Evolutionary conservation across 1,140 invertebrate species (phyloP), one percentile per base, ranked within the genome.

Genomic region (Euura saliciscinereae): DNA sequence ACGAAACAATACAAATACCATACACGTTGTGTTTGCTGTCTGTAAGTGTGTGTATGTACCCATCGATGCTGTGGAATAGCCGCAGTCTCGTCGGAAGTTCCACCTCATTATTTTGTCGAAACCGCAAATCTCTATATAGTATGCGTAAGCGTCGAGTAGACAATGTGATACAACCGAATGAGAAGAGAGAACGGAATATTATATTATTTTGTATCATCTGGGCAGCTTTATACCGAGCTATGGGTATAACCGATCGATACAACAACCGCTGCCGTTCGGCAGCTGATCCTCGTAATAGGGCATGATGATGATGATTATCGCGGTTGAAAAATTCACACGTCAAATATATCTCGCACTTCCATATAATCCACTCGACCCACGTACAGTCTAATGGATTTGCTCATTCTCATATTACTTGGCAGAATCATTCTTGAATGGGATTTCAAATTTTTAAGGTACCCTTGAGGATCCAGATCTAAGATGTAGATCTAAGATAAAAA

Each of bases 241-340:
- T 59, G 51, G 51, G 51, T 59, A 59, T 59, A 6, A n/a, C 8
- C 10, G 13, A 59, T 59, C 51, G 51, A n/a, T 59, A 28, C 28
- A 59, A 11, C 51, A n/a, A 8, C 51, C 10, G 5, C 51, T n/a
- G 13, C 51, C 51, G 51, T 59, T 59, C 51, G 51, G 51, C 51
- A 59, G 51, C 51, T 59, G 6, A 59, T 59, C 51, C 10, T 11
- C 2, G 51, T 59, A 59, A 59, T 59, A 59, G 13, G 51, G 51
- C 5, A 3, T 59, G 51, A 59, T 59, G 51, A 59, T 59, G 28
- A 28, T 28, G 28, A 28, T 28, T 28, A 28, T 28, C 51, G 51
- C 51, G 51, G 51, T 59, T n/a, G 51, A 59, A 59, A 59, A 59
- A 59, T 59, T 59, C 51, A 59, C 51, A 59, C 51, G 51, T 59